Base-by-base conservation (phyloP, 2,113 vertebrate genomes). In the Chitala chitala region DNA sequence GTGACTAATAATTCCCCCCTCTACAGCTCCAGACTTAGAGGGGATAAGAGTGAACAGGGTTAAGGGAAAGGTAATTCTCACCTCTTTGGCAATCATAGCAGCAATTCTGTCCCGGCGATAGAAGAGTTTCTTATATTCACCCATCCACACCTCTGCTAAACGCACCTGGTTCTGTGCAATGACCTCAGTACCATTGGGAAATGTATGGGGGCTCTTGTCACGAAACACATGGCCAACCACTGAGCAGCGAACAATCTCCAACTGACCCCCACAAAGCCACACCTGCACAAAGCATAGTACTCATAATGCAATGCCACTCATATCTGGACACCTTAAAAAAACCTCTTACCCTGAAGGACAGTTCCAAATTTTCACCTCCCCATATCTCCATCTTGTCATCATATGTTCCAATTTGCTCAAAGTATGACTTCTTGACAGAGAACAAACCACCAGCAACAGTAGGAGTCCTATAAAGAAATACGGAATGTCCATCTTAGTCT, bases 91-190 rank as follows among this genome's bases (percentile, higher is more conserved):
- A 82, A 95, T 92, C 75, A 84, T 85, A 0, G 86, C 88, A 0
- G 93, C 93, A 2, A 89, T 87, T 44, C 85, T 82, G 80, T 94
- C 92, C 13, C 89, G 78, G 44, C 92, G 83, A 75, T 96, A 96
- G 87, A 92, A 94, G 66, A 95, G 86, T 75, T 89, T 86, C 84
- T 93, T 94, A 81, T 94, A 94, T n/a, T 75, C 71, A 0, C 92
- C 94, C 93, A 95, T 92, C 93, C 94, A 95, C 65, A 96, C 94
- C 83, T 95, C 94, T 0, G 94, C 93, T 83, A 93, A 78, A 42
- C 93, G 93, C 24, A 95, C 93, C 63, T 90, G 89, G 82, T 94
- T 95, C 54, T 87, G 85, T 24, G 84, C 78, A 53, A 94, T 88
- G 4, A 92, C 87, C 29, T 83, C 80, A 0, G 78, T 87, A 59